Evolutionary conservation across 2,888 invertebrate genomes (phyloP).

Genomic region (Nomada hirtipes): DNA sequence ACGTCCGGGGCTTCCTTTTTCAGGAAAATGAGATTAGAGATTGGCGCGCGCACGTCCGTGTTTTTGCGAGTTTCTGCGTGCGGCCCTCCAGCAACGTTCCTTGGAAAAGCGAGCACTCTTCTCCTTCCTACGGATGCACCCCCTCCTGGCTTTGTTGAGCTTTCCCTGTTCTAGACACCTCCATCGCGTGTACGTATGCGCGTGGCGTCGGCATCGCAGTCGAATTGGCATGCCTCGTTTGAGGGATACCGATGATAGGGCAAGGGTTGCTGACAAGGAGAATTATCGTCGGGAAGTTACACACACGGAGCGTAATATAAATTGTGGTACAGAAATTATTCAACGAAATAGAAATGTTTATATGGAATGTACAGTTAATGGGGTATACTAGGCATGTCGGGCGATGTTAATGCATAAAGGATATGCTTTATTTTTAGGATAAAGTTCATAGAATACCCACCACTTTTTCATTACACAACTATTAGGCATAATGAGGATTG

Average conservation of each 20-base stretch:
- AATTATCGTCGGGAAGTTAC: background rate
- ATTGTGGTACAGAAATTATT: too few species aligned
- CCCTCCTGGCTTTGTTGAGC: background rate
- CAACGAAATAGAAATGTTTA: too few species aligned
- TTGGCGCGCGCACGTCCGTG: slow-evolving; percentile 53
- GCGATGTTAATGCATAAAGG: too few species aligned
- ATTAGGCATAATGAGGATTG: too few species aligned
- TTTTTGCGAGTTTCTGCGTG: slow-evolving; percentile 29
- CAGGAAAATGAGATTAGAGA: slow-evolving; percentile 73
- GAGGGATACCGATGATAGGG: background rate
- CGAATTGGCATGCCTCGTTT: background rate
- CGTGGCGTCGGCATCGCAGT: background rate
- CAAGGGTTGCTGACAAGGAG: too few species aligned
- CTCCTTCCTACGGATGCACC: background rate
- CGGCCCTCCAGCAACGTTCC: slow-evolving; percentile 45
- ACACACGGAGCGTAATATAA: too few species aligned
- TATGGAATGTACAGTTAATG: too few species aligned
- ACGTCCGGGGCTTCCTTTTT: slow-evolving; percentile 68
- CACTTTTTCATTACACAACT: too few species aligned
- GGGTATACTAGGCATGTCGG: too few species aligned
- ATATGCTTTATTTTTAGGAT: too few species aligned
- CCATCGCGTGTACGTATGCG: slow-evolving; percentile 6
- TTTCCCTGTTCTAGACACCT: background rate
- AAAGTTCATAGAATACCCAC: too few species aligned
- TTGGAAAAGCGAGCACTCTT: slow-evolving; percentile 13